phyloP scores from a whole-genome alignment of 2,797 vertebrate species.

The Cuculus canorus region DNA sequence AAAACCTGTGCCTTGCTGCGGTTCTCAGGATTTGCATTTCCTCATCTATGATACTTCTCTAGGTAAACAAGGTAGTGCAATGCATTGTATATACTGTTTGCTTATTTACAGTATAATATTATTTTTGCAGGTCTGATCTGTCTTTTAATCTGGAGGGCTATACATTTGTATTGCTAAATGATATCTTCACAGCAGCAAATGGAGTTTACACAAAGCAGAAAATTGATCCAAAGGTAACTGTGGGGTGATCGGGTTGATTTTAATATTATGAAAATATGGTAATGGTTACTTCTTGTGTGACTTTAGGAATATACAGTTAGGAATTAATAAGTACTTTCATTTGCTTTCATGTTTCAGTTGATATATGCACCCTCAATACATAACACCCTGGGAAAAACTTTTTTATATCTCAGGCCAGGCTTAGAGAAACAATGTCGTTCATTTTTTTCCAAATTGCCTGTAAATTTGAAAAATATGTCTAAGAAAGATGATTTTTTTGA shows the following conservation, averaged over 20 bases:
- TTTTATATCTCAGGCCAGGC: not conserved
- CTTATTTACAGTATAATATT: not conserved
- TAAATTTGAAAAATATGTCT: not conserved
- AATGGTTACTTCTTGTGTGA: not conserved
- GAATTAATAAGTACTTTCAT: not conserved
- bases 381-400: not conserved
- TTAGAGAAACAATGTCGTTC: not conserved
- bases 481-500: not conserved
- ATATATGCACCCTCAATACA: not conserved
- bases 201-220: constrained; percentile 93
- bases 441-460: not conserved
- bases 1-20: not conserved
- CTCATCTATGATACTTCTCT: not conserved
- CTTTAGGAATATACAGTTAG: not conserved
- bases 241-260: not conserved
- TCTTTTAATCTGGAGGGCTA: constrained; percentile 89
- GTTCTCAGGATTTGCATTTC: not conserved
- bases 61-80: not conserved
- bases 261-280: not conserved
- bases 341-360: not conserved
- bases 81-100: not conserved
- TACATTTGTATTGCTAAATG: constrained; percentile 88
- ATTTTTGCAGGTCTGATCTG: constrained; percentile 86
- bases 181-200: constrained; percentile 89
- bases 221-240: constrained; percentile 84